Evolutionary conservation across 1,140 invertebrate genomes (phyloP), one percentile per base, ranked within the genome.

Genomic region (Acromyrmex echinatior): DNA sequence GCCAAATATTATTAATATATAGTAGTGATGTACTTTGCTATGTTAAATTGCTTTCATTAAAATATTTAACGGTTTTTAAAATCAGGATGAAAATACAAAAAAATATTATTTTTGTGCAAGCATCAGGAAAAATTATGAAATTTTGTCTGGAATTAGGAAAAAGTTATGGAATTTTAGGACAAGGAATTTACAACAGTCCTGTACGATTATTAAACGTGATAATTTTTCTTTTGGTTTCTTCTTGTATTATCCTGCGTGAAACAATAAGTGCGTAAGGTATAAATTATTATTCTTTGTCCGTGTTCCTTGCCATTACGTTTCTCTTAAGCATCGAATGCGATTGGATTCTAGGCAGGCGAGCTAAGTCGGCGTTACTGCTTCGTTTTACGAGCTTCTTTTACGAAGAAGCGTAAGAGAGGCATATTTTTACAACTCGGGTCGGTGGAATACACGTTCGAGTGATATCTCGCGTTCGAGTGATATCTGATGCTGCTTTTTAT

Each of bases 401-500:
- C 53, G 53, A 49, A 68, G 68, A 73, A 49, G 18, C 35, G 35
- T 18, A 66, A 66, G 21, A 58, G 21, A 58, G 21, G 16, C 65
- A 68, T 73, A 76, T 74, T 74, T 74, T 76, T 62, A 70, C 53
- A 49, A 31, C 56, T 28, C 70, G 18, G 12, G 3, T 6, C 66
- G 35, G 16, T 12, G 14, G 31, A 71, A 60, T 25, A 62, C 31
- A 21, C 60, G 53, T 88, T 28, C 58, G 60, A 86, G 49, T 65
- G 87, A 88, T 76, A 74, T 53, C 39, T 70, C 25, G 25, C 60
- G 53, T 88, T 28, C 58, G 60, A 86, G 49, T 65, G 87, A 88
- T 76, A 74, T 53, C 39, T 70, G 68, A 78, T 86, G 80, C 49
- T 62, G 62, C 79, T 68, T 74, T 78, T 86, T 86, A 88, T 88